Evolutionary conservation across 1,140 invertebrate genomes (phyloP).

Genomic region (Sinella curviseta): DNA sequence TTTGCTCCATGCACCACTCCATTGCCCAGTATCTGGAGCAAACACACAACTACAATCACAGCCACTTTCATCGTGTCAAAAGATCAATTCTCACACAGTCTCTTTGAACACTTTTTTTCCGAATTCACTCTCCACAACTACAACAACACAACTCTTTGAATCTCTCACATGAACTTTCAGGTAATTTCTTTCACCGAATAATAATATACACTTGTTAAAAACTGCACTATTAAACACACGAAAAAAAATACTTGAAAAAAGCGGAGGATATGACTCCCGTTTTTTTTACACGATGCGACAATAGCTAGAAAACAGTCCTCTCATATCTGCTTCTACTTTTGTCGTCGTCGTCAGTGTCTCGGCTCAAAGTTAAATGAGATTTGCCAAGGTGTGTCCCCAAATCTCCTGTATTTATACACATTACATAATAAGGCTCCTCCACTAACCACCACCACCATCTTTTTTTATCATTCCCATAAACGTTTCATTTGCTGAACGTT

Average conservation of each 20-base stretch:
- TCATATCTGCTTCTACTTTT: background rate
- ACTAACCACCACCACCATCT: background rate
- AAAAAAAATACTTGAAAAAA: no score
- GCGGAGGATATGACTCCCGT: no score
- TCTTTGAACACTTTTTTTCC: background rate
- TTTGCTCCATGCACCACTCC: conserved; percentile 38
- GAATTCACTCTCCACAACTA: background rate
- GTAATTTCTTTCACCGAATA: background rate
- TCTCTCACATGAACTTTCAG: background rate
- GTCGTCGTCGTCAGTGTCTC: conserved; percentile 14
- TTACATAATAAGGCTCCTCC: conserved; percentile 11
- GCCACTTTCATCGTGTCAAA: conserved; percentile 32
- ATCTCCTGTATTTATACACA: conserved; percentile 36
- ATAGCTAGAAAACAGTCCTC: no score
- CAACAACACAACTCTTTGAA: no score
- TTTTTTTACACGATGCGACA: no score
- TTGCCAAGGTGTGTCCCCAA: conserved; percentile 38
- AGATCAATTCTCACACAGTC: background rate
- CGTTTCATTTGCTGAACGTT: background rate
- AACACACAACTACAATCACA: conserved; percentile 33
- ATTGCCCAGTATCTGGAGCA: conserved; percentile 6
- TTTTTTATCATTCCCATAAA: background rate
- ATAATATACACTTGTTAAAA: no score
- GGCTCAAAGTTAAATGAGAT: conserved; percentile 33
- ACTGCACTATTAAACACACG: no score